Evolutionary conservation across 1,140 invertebrate genomes (phyloP).

Genomic region (Drosophila prosaltans): DNA sequence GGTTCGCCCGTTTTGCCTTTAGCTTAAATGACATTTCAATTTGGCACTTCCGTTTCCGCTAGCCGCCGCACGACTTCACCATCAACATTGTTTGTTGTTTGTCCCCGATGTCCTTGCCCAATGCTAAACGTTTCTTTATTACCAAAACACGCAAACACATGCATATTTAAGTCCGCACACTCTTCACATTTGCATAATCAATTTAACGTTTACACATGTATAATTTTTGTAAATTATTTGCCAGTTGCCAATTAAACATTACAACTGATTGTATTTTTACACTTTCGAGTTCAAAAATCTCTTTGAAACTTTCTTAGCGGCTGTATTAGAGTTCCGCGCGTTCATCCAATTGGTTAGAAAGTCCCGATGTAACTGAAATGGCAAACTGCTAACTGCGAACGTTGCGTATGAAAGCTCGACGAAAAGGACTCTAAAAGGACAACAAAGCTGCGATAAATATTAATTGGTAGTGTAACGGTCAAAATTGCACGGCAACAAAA

Average conservation of each 20-base stretch:
- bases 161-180: slow-evolving; percentile 9
- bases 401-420: slow-evolving; percentile 33
- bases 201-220: slow-evolving; percentile 15
- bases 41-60: slow-evolving; percentile 76
- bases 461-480: slow-evolving; percentile 18
- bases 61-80: slow-evolving; percentile 9
- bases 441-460: slow-evolving; percentile 21
- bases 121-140: slow-evolving; percentile 40
- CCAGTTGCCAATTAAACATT: slow-evolving; percentile 45
- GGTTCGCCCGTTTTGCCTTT: slow-evolving; percentile 20
- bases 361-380: slow-evolving; percentile 70
- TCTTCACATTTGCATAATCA: slow-evolving; percentile 38
- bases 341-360: slow-evolving; percentile 63
- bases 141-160: slow-evolving; percentile 38
- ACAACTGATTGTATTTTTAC: slow-evolving; percentile 40
- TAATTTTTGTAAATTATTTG: slow-evolving; percentile 23
- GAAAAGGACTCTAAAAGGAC: slow-evolving; percentile 49
- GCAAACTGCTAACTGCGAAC: slow-evolving; percentile 36
- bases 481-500: not conserved
- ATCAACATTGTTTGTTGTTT: slow-evolving; percentile 45
- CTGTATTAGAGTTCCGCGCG: slow-evolving; percentile 44
- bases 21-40: slow-evolving; percentile 79
- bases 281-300: slow-evolving; percentile 68
- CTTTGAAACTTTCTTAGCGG: slow-evolving; percentile 29
- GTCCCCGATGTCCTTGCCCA: slow-evolving; percentile 75